Percentiles rank a stretch among this genome's conserved stretches.
Evolutionary conservation across 2,888 invertebrate genomes (phyloP).

Genomic region (Lochmaea crataegi): DNA sequence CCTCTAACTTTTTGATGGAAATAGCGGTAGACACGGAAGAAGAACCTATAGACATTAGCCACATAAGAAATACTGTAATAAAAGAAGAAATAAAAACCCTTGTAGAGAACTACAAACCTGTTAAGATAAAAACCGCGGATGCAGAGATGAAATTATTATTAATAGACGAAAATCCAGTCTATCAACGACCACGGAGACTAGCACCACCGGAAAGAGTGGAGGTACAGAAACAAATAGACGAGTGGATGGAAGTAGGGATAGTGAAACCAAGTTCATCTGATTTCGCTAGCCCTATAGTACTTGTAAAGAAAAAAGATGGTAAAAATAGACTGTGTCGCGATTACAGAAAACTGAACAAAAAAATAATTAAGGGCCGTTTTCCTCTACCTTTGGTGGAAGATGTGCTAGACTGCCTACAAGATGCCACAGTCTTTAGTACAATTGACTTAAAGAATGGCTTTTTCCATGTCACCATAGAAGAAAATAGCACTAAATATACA

Average conservation of each 20-base stretch:
- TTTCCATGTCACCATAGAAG: slow-evolving; percentile 56
- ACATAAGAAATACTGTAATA: background rate
- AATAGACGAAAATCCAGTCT: background rate
- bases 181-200: background rate
- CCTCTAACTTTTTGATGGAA: too few species aligned
- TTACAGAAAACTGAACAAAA: slow-evolving; percentile 40
- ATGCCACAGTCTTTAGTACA: slow-evolving; percentile 49
- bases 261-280: slow-evolving; percentile 48
- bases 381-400: slow-evolving; percentile 60
- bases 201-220: background rate
- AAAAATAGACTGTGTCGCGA: slow-evolving; percentile 36
- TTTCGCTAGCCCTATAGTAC: slow-evolving; percentile 41
- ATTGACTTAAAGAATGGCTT: slow-evolving; percentile 43
- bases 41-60: background rate
- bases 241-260: slow-evolving; percentile 29
- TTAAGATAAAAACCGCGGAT: background rate
- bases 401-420: slow-evolving; percentile 50
- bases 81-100: background rate
- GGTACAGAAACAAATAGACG: background rate
- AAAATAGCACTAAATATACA: slow-evolving; percentile 53
- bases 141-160: background rate
- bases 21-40: too few species aligned
- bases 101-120: background rate
- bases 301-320: slow-evolving; percentile 40
- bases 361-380: slow-evolving; percentile 41